phyloP scores from a whole-genome alignment of 2,797 vertebrate species.

The Neosilurus hyrtlii region DNA sequence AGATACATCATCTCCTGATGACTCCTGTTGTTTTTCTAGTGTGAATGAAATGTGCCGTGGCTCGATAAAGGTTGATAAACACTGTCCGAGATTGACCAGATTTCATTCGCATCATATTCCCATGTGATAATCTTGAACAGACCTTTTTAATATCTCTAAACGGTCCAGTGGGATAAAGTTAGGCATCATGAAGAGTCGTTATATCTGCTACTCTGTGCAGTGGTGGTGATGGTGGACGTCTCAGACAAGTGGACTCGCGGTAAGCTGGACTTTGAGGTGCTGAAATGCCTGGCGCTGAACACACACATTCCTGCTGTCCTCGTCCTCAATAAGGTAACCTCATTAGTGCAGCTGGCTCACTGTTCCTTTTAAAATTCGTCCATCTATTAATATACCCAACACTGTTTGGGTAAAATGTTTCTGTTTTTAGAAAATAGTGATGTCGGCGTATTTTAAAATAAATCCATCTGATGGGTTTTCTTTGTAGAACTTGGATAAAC shows the following conservation, averaged over 20 bases:
- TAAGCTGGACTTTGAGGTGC: conserved; percentile 78
- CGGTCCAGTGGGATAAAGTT: too few relatives aligned
- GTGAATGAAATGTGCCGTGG: too few relatives aligned
- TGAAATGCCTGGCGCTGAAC: conserved; percentile 78
- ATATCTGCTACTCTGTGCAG: conserved; percentile 62
- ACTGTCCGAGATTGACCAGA: background rate
- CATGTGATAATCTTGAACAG: background rate
- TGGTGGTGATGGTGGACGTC: conserved; percentile 87
- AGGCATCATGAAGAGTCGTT: background rate
- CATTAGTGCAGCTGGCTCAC: conserved; percentile 7
- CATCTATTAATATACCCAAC: background rate
- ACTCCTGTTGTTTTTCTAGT: too few relatives aligned
- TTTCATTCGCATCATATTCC: background rate
- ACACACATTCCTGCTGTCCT: conserved; percentile 82
- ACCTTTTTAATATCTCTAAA: too few relatives aligned
- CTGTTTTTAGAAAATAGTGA: background rate
- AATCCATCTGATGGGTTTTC: background rate
- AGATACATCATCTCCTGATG: too few relatives aligned
- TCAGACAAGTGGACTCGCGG: conserved; percentile 82
- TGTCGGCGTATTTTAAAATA: background rate
- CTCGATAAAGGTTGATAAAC: too few relatives aligned
- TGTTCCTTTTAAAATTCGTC: background rate
- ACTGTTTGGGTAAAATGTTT: background rate
- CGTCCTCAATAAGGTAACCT: conserved; percentile 89
- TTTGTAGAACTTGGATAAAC: background rate